These are phyloP conservation scores for Pissodes strobi DNA, from an alignment of 1,140 invertebrate species.

Conservation along the genomic window DNA sequence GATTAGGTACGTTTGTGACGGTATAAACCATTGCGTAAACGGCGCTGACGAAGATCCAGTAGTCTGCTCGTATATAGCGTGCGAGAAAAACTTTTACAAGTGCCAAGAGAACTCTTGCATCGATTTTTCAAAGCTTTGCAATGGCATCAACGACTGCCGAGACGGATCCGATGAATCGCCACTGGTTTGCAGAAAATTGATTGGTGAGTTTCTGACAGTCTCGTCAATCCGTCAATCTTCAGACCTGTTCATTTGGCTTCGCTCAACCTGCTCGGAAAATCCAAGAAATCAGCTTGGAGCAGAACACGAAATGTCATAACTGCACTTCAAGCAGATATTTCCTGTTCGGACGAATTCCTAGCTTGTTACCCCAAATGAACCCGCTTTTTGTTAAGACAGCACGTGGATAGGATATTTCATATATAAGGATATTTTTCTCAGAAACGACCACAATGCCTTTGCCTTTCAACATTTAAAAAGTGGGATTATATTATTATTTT, in stretches of 20 bases:
- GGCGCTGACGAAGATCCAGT: constrained; percentile 5
- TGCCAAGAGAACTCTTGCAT: neutral
- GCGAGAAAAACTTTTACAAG: neutral
- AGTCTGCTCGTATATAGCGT: neutral
- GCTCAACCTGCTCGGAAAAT: no score
- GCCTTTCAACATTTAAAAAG: no score
- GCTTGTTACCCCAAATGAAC: no score
- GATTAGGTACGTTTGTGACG: neutral
- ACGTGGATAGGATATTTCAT: no score
- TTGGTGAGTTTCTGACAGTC: neutral
- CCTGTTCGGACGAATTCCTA: no score
- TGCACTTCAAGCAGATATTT: no score
- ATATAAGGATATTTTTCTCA: no score
- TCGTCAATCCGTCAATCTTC: neutral
- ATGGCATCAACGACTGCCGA: neutral
- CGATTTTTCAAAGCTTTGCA: neutral
- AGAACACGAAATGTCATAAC: no score
- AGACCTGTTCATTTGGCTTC: neutral
- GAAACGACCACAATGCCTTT: neutral
- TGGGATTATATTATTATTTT: no score
- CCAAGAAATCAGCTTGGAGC: no score
- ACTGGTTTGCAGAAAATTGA: neutral
- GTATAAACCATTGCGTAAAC: neutral
- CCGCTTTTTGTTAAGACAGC: no score
- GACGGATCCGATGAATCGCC: neutral